phyloP scores from a whole-genome alignment of 1,140 invertebrate species.

The Asobara japonica region DNA sequence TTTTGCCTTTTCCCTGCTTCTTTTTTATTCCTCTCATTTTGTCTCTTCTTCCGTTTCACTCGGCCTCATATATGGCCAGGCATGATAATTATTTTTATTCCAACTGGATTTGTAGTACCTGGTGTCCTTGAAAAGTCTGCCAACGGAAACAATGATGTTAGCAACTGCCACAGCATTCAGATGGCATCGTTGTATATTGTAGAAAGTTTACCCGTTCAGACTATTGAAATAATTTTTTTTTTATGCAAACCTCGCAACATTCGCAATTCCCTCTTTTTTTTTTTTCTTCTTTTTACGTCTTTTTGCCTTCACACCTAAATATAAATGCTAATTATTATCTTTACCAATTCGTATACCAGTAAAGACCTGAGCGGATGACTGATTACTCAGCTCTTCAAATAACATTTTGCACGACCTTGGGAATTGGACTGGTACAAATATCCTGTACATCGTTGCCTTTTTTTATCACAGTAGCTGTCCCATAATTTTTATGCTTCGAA shows the following conservation, averaged over 20 bases:
- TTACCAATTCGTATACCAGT: slow-evolving; percentile 35
- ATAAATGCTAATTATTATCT: slow-evolving; percentile 32
- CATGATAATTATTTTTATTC: slow-evolving; percentile 33
- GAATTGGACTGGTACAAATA: slow-evolving; percentile 35
- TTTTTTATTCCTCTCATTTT: slow-evolving; percentile 2
- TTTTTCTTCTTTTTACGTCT: slow-evolving; percentile 12
- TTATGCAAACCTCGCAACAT: slow-evolving; percentile 16
- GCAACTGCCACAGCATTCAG: slow-evolving; percentile 19
- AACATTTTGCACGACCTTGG: slow-evolving; percentile 45
- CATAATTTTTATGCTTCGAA: neutral
- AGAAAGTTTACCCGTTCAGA: slow-evolving; percentile 37
- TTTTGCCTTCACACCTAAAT: slow-evolving; percentile 5
- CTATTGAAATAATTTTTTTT: slow-evolving; percentile 38
- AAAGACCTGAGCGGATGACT: slow-evolving; percentile 37
- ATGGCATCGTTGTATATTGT: slow-evolving; percentile 11
- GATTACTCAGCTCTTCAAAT: slow-evolving; percentile 55
- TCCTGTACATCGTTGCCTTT: neutral
- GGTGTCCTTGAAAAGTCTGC: slow-evolving; percentile 38
- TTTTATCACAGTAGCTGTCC: slow-evolving; percentile 32
- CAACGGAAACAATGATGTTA: slow-evolving; percentile 38
- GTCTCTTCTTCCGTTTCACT: neutral
- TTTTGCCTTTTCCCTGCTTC: neutral
- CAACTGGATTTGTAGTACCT: slow-evolving; percentile 33
- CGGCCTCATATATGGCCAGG: slow-evolving; percentile 8
- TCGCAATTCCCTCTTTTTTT: neutral